These are phyloP conservation scores for Eledone cirrhosa DNA, from an alignment of 2,888 invertebrate species.

Conservation along the genomic window DNA sequence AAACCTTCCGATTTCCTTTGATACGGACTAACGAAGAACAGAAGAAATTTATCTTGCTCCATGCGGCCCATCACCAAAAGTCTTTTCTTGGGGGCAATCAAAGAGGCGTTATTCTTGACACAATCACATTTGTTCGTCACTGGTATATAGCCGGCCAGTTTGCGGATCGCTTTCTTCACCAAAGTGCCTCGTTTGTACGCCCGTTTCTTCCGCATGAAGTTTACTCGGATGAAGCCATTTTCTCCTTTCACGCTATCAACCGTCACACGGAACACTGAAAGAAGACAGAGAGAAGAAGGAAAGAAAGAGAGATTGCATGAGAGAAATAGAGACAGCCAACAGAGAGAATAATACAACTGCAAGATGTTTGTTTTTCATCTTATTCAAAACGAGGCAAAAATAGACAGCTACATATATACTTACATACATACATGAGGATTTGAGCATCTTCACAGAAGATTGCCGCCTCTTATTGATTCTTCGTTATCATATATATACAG, in stretches of 20 bases:
- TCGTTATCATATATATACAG: too few relatives aligned
- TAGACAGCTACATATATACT: too few relatives aligned
- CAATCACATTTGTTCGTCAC: conserved; percentile 41
- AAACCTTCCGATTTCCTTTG: conserved; percentile 39
- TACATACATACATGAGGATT: too few relatives aligned
- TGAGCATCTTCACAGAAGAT: too few relatives aligned
- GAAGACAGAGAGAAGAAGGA: neutral
- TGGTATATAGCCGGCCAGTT: conserved; percentile 38
- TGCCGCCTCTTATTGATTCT: too few relatives aligned
- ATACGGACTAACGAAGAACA: conserved; percentile 41
- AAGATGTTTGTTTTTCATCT: too few relatives aligned
- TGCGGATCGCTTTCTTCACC: conserved; percentile 34
- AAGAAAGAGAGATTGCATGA: neutral
- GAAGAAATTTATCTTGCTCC: conserved; percentile 34
- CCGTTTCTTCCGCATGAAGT: conserved; percentile 41
- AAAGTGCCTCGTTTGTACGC: conserved; percentile 38
- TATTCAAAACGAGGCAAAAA: too few relatives aligned
- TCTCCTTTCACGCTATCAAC: conserved; percentile 35
- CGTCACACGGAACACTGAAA: conserved; percentile 36
- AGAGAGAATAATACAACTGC: too few relatives aligned
- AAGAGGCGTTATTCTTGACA: conserved; percentile 34
- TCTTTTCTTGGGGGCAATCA: conserved; percentile 30
- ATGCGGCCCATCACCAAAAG: conserved; percentile 45
- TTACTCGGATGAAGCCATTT: conserved; percentile 35
- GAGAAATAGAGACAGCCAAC: neutral